A percentile compares a stretch with the other conserved stretches of the same genome.
Conservation (phyloP, 2,113 vertebrate genomes). For the Corvus moneduloides region DNA sequence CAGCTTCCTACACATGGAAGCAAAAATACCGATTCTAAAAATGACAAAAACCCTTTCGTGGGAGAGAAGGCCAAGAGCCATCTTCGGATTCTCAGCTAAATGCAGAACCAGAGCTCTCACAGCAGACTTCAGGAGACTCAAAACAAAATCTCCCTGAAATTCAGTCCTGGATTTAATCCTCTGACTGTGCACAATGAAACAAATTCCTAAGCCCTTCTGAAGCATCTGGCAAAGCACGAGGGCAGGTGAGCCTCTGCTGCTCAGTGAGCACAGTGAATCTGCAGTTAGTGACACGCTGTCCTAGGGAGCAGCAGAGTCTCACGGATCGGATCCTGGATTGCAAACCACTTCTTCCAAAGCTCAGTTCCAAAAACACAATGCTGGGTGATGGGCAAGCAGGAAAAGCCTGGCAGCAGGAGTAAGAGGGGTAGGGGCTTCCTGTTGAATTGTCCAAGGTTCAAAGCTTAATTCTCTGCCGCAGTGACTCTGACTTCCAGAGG, state of each 20-base stretch:
- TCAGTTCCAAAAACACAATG: background rate
- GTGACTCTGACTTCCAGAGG: background rate
- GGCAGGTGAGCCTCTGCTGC: background rate
- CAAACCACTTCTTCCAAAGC: background rate
- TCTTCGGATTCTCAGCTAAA: background rate
- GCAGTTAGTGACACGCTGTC: background rate
- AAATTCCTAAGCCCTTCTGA: background rate
- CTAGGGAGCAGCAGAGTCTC: slow-evolving; percentile 12
- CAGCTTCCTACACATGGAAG: background rate
- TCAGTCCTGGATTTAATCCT: background rate
- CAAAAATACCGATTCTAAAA: background rate
- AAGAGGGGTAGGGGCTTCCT: background rate
- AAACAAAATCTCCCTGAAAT: background rate
- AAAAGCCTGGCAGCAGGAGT: background rate
- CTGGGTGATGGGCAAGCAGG: background rate
- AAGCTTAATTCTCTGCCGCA: background rate
- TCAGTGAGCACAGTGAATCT: background rate
- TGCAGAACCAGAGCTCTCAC: background rate
- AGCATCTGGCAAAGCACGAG: background rate
- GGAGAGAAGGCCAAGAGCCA: background rate
- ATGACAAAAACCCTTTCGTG: background rate
- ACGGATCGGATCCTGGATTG: rapidly evolving
- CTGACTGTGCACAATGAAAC: background rate
- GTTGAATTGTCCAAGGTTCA: background rate
- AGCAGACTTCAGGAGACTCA: background rate